A percentile compares a stretch with the other conserved stretches of the same genome.
Evolutionary conservation across 2,797 vertebrate genomes (phyloP).

Genomic region (Lutra lutra): DNA sequence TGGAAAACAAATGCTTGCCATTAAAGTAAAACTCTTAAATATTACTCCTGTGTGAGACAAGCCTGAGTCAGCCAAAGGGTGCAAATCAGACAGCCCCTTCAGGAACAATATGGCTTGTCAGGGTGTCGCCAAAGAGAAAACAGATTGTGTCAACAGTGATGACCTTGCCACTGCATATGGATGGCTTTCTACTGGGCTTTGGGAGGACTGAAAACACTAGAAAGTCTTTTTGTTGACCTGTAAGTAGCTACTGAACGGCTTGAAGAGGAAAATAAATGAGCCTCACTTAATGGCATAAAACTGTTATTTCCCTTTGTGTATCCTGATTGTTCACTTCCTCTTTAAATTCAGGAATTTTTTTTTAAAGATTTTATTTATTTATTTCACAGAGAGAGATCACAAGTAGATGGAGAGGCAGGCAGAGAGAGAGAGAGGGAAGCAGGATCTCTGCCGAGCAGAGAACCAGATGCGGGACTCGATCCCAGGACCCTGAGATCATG

Average conservation of each 20-base stretch:
- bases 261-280: neutral
- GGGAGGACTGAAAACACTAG: neutral
- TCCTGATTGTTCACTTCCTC: neutral
- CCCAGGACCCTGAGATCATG: too few species aligned
- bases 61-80: too few species aligned
- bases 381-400: too few species aligned
- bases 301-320: neutral
- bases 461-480: too few species aligned
- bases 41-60: neutral
- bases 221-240: neutral
- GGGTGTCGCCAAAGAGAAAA: neutral
- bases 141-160: neutral
- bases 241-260: neutral
- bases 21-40: neutral
- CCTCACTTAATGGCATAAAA: neutral
- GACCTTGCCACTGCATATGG: neutral
- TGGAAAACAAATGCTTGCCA: neutral
- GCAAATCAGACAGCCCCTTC: accelerated
- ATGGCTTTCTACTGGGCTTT: neutral
- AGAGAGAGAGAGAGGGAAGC: too few species aligned
- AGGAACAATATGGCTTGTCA: neutral
- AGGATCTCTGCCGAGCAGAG: too few species aligned
- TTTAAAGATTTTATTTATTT: too few species aligned
- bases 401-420: too few species aligned
- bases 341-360: neutral